A percentile compares a stretch with the other conserved stretches of the same genome.
Evolutionary conservation across 1,140 invertebrate genomes (phyloP).

Genomic region (Aphaenogaster floridana): DNA sequence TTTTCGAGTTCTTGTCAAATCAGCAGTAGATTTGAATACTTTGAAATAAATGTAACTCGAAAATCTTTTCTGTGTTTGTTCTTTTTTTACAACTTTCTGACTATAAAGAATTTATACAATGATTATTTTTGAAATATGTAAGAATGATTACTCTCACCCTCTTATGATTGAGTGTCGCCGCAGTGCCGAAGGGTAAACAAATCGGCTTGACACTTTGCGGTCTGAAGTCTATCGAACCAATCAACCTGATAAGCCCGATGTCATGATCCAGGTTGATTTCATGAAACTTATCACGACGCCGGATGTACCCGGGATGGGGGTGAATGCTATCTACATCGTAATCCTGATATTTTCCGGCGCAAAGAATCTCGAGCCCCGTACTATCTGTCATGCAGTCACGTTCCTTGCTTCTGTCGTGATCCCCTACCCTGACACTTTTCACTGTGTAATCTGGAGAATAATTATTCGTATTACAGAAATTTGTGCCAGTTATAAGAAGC

Average conservation of each 20-base stretch:
- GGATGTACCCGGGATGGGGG: conserved; percentile 87
- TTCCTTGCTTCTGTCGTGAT: no score
- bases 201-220: conserved; percentile 87
- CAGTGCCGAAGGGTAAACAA: conserved; percentile 87
- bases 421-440: no score
- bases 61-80: neutral
- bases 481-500: no score
- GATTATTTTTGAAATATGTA: no score
- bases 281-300: no score
- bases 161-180: conserved; percentile 66
- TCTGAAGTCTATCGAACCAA: conserved; percentile 86
- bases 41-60: neutral
- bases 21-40: neutral
- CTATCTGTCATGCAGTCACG: no score
- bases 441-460: no score
- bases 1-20: neutral
- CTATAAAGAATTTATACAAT: no score
- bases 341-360: conserved; percentile 88
- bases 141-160: conserved; percentile 70
- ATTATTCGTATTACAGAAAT: no score
- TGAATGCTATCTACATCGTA: conserved; percentile 87
- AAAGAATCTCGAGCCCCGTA: conserved; percentile 80
- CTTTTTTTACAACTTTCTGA: neutral
- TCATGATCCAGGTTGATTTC: conserved; percentile 87
- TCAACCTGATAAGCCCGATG: conserved; percentile 89